phyloP scores from a whole-genome alignment of 1,140 invertebrate species.

The Chironomus tepperi region DNA sequence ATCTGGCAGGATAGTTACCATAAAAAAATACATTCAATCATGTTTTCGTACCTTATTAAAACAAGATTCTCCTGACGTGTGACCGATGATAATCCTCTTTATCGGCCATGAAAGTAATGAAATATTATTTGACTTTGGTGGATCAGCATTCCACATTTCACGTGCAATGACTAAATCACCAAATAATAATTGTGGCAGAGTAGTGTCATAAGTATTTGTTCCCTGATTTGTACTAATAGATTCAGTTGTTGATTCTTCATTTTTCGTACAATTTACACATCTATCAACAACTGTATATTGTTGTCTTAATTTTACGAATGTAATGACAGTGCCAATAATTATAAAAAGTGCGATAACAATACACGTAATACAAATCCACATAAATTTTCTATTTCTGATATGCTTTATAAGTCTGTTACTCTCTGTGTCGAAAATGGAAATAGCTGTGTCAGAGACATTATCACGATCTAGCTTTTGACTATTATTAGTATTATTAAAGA shows the following conservation, averaged over 20 bases:
- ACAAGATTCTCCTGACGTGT: slow-evolving; percentile 44
- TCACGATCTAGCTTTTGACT: neutral
- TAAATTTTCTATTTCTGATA: too few relatives aligned
- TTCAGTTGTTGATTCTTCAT: neutral
- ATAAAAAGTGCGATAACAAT: too few relatives aligned
- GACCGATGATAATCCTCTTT: slow-evolving; percentile 44
- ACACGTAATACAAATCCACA: too few relatives aligned
- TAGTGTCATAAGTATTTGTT: neutral
- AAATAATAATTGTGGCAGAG: slow-evolving; percentile 24
- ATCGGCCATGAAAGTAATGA: slow-evolving; percentile 40
- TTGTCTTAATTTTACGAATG: too few relatives aligned
- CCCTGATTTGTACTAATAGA: neutral
- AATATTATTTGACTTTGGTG: slow-evolving; percentile 36
- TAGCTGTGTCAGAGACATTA: neutral
- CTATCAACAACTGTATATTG: too few relatives aligned
- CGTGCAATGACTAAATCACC: too few relatives aligned
- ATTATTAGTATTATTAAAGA: too few relatives aligned
- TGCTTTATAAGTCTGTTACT: too few relatives aligned
- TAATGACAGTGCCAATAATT: too few relatives aligned
- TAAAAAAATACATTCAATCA: too few relatives aligned
- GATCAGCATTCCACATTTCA: slow-evolving; percentile 50
- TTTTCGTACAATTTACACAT: neutral
- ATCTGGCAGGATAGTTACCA: too few relatives aligned
- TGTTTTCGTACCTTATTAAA: slow-evolving; percentile 38
- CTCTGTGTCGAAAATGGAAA: neutral